Conservation (phyloP, 1,140 invertebrate genomes). For the Sycophaga agraensis region DNA sequence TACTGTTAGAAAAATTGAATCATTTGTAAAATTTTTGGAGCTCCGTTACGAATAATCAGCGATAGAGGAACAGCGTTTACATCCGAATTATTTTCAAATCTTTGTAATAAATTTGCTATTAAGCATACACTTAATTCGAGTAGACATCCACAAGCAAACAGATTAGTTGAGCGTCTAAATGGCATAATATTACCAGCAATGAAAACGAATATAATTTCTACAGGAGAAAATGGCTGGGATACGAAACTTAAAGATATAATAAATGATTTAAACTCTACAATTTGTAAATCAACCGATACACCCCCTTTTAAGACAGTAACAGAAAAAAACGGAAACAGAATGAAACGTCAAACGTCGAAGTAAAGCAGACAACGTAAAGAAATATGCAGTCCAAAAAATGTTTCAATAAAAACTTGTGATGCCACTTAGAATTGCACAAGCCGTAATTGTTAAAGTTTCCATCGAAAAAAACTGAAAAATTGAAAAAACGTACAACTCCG, state of each 20-base stretch:
- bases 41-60: slow-evolving; percentile 23
- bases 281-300: slow-evolving; percentile 1
- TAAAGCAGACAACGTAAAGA: too few species aligned
- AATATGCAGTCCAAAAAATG: too few species aligned
- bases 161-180: slow-evolving; percentile 5
- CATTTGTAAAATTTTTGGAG: slow-evolving; percentile 27
- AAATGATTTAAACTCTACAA: slow-evolving; percentile 6
- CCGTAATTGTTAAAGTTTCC: too few species aligned
- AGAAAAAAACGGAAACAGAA: too few species aligned
- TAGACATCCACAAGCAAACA: slow-evolving; percentile 34
- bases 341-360: too few species aligned
- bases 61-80: slow-evolving; percentile 24
- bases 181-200: neutral
- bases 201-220: too few species aligned
- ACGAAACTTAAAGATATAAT: neutral
- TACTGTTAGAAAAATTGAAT: slow-evolving; percentile 14
- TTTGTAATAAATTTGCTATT: slow-evolving; percentile 36
- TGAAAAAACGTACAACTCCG: too few species aligned
- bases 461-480: too few species aligned
- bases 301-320: neutral
- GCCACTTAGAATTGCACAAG: too few species aligned
- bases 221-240: neutral
- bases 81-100: slow-evolving; percentile 24
- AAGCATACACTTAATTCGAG: too few species aligned
- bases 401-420: too few species aligned